Evolutionary conservation across 2,797 vertebrate genomes (phyloP).

Genomic region (Melopsittacus undulatus): DNA sequence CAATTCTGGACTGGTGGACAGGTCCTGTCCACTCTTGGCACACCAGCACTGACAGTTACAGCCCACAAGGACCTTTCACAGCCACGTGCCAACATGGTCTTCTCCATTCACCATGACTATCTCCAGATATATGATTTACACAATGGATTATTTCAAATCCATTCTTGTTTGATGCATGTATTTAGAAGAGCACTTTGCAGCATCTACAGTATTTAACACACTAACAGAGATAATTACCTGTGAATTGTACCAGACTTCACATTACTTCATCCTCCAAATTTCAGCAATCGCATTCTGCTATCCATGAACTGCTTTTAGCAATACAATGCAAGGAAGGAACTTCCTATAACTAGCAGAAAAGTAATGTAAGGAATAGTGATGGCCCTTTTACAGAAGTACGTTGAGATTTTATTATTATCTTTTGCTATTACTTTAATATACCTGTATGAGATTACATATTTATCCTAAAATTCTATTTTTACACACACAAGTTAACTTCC

Average conservation of each 20-base stretch:
- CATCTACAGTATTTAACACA: neutral
- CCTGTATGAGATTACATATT: neutral
- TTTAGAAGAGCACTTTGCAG: neutral
- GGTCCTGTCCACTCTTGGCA: neutral
- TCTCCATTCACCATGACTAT: neutral
- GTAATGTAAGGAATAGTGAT: neutral
- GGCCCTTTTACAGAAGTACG: neutral
- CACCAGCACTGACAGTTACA: neutral
- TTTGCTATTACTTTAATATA: neutral
- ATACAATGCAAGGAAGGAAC: neutral
- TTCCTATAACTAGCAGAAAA: neutral
- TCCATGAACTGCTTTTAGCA: neutral
- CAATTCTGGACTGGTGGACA: neutral
- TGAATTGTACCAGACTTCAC: neutral
- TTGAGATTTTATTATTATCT: neutral
- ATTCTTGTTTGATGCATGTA: neutral
- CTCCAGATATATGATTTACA: neutral
- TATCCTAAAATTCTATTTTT: neutral
- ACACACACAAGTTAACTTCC: neutral
- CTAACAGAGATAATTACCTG: neutral
- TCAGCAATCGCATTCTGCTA: neutral
- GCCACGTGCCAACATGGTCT: rapidly evolving
- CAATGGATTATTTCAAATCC: neutral
- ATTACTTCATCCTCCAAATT: neutral
- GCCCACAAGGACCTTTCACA: neutral